Evolutionary conservation across 2,888 invertebrate genomes (phyloP).

Genomic region (Andrena marginata): DNA sequence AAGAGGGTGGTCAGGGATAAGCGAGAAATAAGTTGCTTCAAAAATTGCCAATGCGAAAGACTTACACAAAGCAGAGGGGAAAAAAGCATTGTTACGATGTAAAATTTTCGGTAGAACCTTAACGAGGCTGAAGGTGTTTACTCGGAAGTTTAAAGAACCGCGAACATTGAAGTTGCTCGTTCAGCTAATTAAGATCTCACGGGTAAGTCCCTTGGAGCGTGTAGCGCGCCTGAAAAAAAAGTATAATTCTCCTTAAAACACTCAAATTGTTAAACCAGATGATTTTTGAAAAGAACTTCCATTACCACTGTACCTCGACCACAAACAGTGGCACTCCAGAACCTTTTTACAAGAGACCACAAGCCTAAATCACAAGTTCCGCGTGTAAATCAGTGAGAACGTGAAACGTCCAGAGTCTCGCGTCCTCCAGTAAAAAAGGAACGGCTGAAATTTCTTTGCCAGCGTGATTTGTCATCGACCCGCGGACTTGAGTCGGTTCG

Average conservation of each 20-base stretch:
- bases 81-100: no score
- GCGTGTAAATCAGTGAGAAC: no score
- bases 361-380: no score
- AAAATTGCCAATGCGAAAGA: background rate
- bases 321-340: no score
- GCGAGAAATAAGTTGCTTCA: background rate
- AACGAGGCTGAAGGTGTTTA: slow-evolving; percentile 11
- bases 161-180: slow-evolving; percentile 2
- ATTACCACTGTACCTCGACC: no score
- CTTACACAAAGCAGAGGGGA: background rate
- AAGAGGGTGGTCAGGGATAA: background rate
- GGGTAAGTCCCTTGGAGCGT: background rate
- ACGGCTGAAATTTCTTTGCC: background rate
- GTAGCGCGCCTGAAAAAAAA: background rate
- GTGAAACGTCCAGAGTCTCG: no score
- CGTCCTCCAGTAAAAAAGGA: background rate
- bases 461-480: background rate
- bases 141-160: background rate
- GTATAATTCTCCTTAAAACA: background rate
- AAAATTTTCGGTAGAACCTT: background rate
- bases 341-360: no score
- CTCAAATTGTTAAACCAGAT: background rate
- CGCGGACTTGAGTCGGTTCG: background rate
- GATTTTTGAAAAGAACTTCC: slow-evolving; percentile 47
- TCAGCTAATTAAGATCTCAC: background rate